Percentiles rank a stretch among this genome's conserved stretches.
Conservation (phyloP, 1,140 invertebrate species). For the Scylla paramamosain region DNA sequence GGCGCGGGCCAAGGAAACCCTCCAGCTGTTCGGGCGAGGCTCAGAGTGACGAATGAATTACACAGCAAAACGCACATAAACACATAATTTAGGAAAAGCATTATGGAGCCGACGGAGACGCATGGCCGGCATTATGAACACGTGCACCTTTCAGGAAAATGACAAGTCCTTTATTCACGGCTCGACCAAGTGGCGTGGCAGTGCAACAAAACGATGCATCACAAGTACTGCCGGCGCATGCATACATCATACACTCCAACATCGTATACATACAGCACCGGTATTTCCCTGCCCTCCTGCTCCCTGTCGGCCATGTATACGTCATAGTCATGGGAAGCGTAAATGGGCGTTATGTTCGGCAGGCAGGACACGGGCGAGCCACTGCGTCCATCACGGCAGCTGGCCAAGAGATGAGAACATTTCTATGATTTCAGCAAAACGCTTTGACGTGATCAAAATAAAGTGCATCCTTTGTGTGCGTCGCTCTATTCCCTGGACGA, state of each 20-base stretch:
- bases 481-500: constrained; percentile 76
- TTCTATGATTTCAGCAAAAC: constrained; percentile 77
- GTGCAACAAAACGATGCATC: constrained; percentile 67
- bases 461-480: constrained; percentile 77
- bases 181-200: constrained; percentile 71
- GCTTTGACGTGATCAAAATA: constrained; percentile 78
- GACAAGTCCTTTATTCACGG: constrained; percentile 73
- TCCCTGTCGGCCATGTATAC: not conserved
- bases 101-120: constrained; percentile 65
- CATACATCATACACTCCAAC: constrained; percentile 39
- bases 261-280: not conserved
- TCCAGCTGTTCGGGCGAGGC: constrained; percentile 37
- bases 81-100: constrained; percentile 71
- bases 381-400: constrained; percentile 52
- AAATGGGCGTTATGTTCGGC: constrained; percentile 24
- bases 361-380: constrained; percentile 13
- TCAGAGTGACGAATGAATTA: constrained; percentile 66
- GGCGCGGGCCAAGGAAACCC: not conserved
- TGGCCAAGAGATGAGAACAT: constrained; percentile 73
- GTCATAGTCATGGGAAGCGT: not conserved
- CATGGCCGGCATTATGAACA: constrained; percentile 69
- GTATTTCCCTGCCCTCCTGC: not conserved
- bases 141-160: constrained; percentile 73
- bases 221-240: constrained; percentile 31
- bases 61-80: constrained; percentile 67